These are phyloP conservation scores for Azorinus chamasolen DNA, from an alignment of 2,888 invertebrate genomes.

Conservation along the genomic window DNA sequence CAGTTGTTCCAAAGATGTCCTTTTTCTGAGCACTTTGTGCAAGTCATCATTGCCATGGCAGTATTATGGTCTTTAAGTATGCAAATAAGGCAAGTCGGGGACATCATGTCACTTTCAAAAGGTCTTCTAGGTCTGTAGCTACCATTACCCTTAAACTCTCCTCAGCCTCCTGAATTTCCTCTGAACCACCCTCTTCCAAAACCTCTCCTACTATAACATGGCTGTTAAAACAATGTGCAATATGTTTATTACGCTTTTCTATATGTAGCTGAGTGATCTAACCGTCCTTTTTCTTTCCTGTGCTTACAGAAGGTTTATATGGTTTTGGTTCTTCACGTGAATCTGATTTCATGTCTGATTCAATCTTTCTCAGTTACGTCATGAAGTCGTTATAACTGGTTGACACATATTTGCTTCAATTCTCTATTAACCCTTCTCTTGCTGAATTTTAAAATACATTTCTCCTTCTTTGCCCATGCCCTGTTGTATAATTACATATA, in stretches of 20 bases:
- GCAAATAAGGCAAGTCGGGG: constrained; percentile 19
- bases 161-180: background rate
- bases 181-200: background rate
- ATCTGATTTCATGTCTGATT: background rate
- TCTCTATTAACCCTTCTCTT: background rate
- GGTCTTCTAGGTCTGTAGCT: background rate
- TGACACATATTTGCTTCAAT: constrained; percentile 5
- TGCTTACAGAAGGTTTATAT: background rate
- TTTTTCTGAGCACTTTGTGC: too few relatives aligned
- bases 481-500: too few relatives aligned
- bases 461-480: too few relatives aligned
- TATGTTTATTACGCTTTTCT: too few relatives aligned
- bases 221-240: background rate
- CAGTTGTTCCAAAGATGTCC: constrained; percentile 4
- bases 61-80: constrained; percentile 9
- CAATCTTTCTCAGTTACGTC: constrained; percentile 11
- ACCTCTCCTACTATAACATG: background rate
- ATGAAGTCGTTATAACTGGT: constrained; percentile 13
- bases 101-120: constrained; percentile 6
- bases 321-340: background rate
- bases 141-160: background rate
- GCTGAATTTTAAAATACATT: background rate
- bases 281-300: background rate
- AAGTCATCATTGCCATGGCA: background rate
- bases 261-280: constrained; percentile 6